These are phyloP conservation scores for Pecten maximus DNA, from an alignment of 2,888 invertebrate species.

Conservation along the genomic window DNA sequence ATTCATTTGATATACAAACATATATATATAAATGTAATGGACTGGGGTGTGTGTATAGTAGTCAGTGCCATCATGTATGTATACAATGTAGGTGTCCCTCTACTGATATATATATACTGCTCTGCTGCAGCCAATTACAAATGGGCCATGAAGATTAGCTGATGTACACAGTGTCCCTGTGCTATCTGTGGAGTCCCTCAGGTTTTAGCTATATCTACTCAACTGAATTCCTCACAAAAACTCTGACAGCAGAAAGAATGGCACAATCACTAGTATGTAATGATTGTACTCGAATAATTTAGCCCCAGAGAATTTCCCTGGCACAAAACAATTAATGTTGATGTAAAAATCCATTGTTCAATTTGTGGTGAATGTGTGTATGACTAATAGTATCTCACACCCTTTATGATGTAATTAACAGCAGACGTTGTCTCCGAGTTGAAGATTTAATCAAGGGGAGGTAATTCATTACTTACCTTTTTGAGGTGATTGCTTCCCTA, in stretches of 20 bases:
- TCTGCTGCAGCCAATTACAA: conserved; percentile 4
- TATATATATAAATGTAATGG: background rate
- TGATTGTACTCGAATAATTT: background rate
- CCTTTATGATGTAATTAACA: conserved; percentile 30
- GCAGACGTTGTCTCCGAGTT: background rate
- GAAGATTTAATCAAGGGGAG: conserved; percentile 26
- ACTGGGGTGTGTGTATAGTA: background rate
- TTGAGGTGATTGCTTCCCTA: background rate
- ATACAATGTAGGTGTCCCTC: background rate
- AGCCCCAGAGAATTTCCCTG: background rate
- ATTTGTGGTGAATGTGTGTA: conserved; percentile 26
- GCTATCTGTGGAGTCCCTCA: background rate
- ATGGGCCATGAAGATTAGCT: conserved; percentile 22
- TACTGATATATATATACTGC: background rate
- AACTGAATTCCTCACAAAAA: background rate
- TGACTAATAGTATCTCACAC: background rate
- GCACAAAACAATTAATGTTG: conserved; percentile 9
- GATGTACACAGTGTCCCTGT: background rate
- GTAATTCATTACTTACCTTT: conserved; percentile 23
- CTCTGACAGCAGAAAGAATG: conserved; percentile 8
- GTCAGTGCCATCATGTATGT: background rate
- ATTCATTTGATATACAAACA: background rate
- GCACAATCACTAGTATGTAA: conserved; percentile 12
- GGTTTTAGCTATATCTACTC: background rate
- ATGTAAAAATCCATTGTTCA: conserved; percentile 33